These are phyloP conservation scores for Pachyuromys duprasi DNA, from an alignment of 2,797 vertebrate species.

Conservation along the genomic window DNA sequence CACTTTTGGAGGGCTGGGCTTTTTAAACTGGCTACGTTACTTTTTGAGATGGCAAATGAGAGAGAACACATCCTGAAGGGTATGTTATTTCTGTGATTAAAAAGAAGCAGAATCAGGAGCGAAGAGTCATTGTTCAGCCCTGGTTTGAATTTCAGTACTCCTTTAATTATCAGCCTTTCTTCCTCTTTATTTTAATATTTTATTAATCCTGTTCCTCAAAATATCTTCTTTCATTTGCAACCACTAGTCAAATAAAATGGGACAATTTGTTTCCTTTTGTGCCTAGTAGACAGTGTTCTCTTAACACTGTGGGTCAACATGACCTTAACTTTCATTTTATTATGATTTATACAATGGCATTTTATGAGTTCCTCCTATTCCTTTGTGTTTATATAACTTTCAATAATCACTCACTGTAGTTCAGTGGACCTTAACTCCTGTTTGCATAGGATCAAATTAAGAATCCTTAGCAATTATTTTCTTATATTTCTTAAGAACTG, in stretches of 20 bases:
- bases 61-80: conserved; percentile 75
- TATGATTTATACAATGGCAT: conserved; percentile 83
- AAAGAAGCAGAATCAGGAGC: conserved; percentile 80
- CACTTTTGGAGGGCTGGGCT: conserved; percentile 71
- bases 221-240: conserved; percentile 84
- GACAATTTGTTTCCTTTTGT: conserved; percentile 87
- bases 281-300: conserved; percentile 85
- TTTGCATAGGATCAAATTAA: conserved; percentile 71
- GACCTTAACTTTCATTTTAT: conserved; percentile 86
- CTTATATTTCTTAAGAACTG: conserved; percentile 59
- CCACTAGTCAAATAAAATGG: conserved; percentile 84
- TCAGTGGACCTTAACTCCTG: conserved; percentile 77
- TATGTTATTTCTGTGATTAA: conserved; percentile 84
- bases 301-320: conserved; percentile 84
- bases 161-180: conserved; percentile 84
- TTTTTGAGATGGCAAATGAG: conserved; percentile 77
- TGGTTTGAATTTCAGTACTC: conserved; percentile 78
- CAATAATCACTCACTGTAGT: conserved; percentile 71
- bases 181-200: conserved; percentile 85
- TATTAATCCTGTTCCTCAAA: conserved; percentile 85
- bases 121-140: conserved; percentile 78
- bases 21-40: conserved; percentile 76
- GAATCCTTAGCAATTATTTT: conserved; percentile 64
- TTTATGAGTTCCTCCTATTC: conserved; percentile 84
- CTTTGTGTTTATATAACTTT: conserved; percentile 80